Base-by-base conservation (phyloP, 2,113 vertebrate genomes). In the Laterallus jamaicensis region DNA sequence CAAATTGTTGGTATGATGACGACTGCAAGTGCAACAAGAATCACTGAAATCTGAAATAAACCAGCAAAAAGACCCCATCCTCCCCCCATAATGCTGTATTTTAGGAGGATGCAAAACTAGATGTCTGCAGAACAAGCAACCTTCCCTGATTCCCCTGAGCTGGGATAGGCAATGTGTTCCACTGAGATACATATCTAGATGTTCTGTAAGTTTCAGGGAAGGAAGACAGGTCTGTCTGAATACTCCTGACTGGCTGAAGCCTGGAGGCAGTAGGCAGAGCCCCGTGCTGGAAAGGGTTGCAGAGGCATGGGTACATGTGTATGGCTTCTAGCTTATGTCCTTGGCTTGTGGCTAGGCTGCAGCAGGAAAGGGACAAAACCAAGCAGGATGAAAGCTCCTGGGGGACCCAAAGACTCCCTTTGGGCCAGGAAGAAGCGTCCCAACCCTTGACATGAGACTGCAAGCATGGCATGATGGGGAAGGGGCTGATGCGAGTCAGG, bases 221-320 rank as follows among this genome's bases (percentile, higher is more conserved):
- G 44, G n/a, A 55, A 52, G 32, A n/a, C 44, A 59, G 12, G 3
- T 42, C 62, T 71, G 29, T 28, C 62, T 58, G 56, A 67, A 73
- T 50, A 39, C 50, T 76, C 44, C 78, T 73, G 78, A 4, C 26
- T 22, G 58, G 16, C 58, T 76, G 63, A 37, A 79, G 79, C 63
- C 60, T 56, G 69, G 39, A 64, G 73, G 68, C 75, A 42, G 26
- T 5, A 68, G 68, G 82, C 56, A 95, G 56, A 71, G 62, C 47
- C 12, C 63, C 4, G 5, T 49, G 40, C 40, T 90, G 78, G 77
- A 63, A 29, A 78, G 29, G n/a, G 67, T 31, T 82, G 55, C 32
- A 56, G 84, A 79, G 29, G 26, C 3, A 0, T 63, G 44, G 29
- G 16, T 59, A 29, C 0, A 0, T 60, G 67, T 1, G 1, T 31